Evolutionary conservation across 2,888 invertebrate genomes (phyloP).

Genomic region (Eretmocerus hayati): DNA sequence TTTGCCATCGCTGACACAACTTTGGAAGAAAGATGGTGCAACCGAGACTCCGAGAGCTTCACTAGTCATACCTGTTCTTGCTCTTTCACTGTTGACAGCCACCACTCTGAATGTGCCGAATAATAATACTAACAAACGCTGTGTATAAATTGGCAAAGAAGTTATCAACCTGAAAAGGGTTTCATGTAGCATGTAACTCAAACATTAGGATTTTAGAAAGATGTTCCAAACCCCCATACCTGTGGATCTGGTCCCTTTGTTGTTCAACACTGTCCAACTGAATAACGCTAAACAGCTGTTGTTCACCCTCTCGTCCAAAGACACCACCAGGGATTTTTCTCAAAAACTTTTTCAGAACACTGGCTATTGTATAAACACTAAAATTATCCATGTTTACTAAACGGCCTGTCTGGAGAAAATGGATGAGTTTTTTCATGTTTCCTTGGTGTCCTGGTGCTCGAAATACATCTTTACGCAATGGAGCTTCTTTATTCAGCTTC

Average conservation of each 20-base stretch:
- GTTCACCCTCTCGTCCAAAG: conserved; percentile 87
- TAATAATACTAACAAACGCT: conserved; percentile 85
- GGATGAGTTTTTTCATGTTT: conserved; percentile 87
- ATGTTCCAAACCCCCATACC: conserved; percentile 52
- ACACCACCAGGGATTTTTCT: conserved; percentile 95
- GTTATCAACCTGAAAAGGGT: conserved; percentile 74
- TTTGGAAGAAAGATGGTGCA: conserved; percentile 93
- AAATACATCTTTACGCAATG: conserved; percentile 87
- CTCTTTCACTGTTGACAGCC: conserved; percentile 83
- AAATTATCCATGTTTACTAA: conserved; percentile 90
- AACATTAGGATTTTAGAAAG: not conserved
- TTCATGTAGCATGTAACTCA: no score
- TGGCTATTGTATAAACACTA: conserved; percentile 95
- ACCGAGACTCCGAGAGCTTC: conserved; percentile 93
- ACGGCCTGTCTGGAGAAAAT: conserved; percentile 82
- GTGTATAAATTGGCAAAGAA: conserved; percentile 82
- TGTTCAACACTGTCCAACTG: conserved; percentile 73
- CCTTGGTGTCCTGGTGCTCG: conserved; percentile 92
- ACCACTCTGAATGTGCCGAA: conserved; percentile 97
- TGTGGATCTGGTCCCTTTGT: conserved; percentile 87
- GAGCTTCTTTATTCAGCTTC: conserved; percentile 91
- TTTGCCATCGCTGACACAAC: conserved; percentile 91
- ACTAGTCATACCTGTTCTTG: conserved; percentile 88
- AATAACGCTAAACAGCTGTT: conserved; percentile 81
- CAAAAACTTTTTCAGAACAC: conserved; percentile 95